Evolutionary conservation across 2,888 invertebrate species (phyloP), one percentile per base, ranked within the genome.

Genomic region (Rapana venosa): DNA sequence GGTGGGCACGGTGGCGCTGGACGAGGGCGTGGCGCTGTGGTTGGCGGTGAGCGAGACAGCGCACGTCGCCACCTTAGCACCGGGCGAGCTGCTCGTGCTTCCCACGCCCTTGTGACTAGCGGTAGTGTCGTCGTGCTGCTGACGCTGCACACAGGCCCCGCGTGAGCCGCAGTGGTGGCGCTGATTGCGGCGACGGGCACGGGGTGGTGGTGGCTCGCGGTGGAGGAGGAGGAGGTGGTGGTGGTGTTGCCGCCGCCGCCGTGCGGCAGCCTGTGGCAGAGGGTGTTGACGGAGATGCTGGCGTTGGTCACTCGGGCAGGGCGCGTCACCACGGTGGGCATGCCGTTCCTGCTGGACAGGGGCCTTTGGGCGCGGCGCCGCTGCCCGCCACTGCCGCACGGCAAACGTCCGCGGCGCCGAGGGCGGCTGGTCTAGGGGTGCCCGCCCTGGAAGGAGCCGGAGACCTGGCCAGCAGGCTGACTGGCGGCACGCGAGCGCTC

Each of bases 271-370:
- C 66, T 88, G 26, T 88, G 66, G 17, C 22, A 61, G n/a, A 88
- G 83, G 13, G 89, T 89, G 89, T 85, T 89, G 85, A 85, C 89
- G 35, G 89, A 89, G 11, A 85, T 89, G 47, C 74, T 17, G 11
- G 84, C 85, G 58, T 89, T 89, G 84, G 26, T 83, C 30, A 89
- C 74, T 1, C 89, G 66, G 22, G 66, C 20, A 36, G 83, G 83
- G 26, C 83, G 61, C 13, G 89, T 74, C 17, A 89, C 89, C 66
- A 89, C 89, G 8, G 85, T 61, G 26, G 89, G 85, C 89, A 89
- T 89, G 30, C 89, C 89, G 32, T 89, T 89, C 1, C 85, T 35
- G 20, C 32, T 81, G 58, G 61, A 56, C 58, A 86, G 86, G 4
- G 66, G 66, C 0, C 83, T 61, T 36, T 58, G 47, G 26, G 70